Evolutionary conservation across 1,140 invertebrate genomes (phyloP).

Genomic region (Dryas iulia): DNA sequence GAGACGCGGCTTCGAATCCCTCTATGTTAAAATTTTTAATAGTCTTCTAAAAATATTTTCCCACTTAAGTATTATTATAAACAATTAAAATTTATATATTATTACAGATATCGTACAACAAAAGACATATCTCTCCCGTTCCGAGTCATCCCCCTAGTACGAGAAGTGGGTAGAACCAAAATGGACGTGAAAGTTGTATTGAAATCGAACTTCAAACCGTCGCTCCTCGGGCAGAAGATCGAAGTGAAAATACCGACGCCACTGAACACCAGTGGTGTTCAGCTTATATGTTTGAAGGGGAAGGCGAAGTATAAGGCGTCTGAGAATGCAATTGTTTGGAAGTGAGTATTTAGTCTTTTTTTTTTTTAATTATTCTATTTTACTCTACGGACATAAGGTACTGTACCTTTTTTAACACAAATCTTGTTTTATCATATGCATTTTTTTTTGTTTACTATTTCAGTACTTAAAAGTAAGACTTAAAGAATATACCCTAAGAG

Average conservation of each 20-base stretch:
- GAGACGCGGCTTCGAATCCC: too few species aligned
- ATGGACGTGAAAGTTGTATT: conserved; percentile 99
- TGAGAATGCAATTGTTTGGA: conserved; percentile 99
- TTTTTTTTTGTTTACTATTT: too few species aligned
- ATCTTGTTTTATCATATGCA: too few species aligned
- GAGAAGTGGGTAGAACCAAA: conserved; percentile 98
- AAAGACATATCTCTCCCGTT: conserved; percentile 99
- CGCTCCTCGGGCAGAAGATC: conserved; percentile 98
- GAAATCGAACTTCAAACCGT: conserved; percentile 99
- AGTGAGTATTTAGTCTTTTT: conserved; percentile 91
- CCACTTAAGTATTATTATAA: too few species aligned
- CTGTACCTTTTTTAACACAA: too few species aligned
- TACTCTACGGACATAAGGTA: too few species aligned
- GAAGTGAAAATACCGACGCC: conserved; percentile 99
- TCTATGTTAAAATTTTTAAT: too few species aligned
- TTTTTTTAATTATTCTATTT: too few species aligned
- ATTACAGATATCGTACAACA: conserved; percentile 96
- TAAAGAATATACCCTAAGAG: too few species aligned
- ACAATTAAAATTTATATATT: conserved; percentile 26
- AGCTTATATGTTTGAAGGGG: conserved; percentile 99
- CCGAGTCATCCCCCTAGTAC: conserved; percentile 98
- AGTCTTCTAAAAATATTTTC: too few species aligned
- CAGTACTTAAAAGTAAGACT: too few species aligned
- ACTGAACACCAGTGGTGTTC: conserved; percentile 98
- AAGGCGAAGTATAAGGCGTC: conserved; percentile 99